These are phyloP conservation scores for Ahaetulla prasina DNA, from an alignment of 2,113 vertebrate genomes.

Conservation along the genomic window DNA sequence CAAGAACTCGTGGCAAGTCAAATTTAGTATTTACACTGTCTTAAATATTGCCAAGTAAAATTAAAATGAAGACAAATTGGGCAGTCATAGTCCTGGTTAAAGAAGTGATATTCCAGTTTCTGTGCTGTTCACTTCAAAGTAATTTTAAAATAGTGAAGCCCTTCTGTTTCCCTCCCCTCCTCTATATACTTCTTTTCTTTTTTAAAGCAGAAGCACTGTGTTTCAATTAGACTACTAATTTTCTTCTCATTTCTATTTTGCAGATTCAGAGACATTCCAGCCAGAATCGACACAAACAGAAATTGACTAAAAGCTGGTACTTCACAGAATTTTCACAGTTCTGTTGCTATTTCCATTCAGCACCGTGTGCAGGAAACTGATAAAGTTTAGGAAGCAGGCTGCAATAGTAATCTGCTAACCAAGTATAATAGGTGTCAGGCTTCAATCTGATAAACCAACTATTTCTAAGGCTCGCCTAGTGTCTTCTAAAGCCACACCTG, in stretches of 20 bases:
- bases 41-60: not conserved
- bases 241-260: conserved; percentile 1
- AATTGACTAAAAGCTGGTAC: not conserved
- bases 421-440: not conserved
- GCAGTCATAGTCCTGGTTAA: not conserved
- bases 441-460: not conserved
- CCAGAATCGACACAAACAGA: conserved; percentile 28
- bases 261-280: conserved; percentile 33
- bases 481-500: not conserved
- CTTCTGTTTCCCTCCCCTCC: not conserved
- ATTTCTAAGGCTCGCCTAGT: not conserved
- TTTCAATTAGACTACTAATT: not conserved
- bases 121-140: not conserved
- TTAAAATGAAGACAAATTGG: not conserved
- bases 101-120: not conserved
- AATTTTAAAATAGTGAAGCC: not conserved
- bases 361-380: not conserved
- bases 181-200: not conserved
- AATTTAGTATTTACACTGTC: not conserved
- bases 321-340: conserved; percentile 20
- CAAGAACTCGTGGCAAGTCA: not conserved
- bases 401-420: not conserved
- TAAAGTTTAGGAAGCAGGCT: not conserved
- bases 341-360: conserved; percentile 2
- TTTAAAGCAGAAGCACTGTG: not conserved